These are phyloP conservation scores for Adelosebastes latens DNA, from an alignment of 2,797 vertebrate genomes.

Conservation along the genomic window DNA sequence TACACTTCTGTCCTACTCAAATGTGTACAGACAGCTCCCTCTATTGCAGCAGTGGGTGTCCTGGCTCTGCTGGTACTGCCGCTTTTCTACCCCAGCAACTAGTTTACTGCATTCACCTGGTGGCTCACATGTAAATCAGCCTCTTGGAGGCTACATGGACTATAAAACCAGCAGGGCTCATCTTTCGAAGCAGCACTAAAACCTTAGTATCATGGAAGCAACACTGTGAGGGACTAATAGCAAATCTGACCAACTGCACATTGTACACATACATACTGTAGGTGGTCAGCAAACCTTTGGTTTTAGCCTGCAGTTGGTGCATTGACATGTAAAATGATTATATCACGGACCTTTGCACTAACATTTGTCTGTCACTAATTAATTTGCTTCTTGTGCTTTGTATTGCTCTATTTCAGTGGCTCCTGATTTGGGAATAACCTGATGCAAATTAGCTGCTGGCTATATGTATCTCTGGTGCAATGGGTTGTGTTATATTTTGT, in stretches of 20 bases:
- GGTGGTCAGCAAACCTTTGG: background rate
- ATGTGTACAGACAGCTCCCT: background rate
- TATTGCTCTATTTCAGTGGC: background rate
- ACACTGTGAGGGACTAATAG: background rate
- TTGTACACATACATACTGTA: background rate
- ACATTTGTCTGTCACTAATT: background rate
- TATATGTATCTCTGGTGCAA: background rate
- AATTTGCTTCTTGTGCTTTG: background rate
- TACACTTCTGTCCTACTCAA: background rate
- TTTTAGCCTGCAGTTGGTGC: background rate
- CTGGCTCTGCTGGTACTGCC: background rate
- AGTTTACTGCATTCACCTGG: background rate
- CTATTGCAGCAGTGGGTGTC: background rate
- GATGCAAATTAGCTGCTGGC: background rate
- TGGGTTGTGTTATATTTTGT: constrained; percentile 8
- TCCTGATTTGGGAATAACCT: constrained; percentile 2
- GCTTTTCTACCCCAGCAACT: background rate
- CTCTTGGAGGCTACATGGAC: background rate
- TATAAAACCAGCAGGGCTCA: background rate
- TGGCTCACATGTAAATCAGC: constrained; percentile 6
- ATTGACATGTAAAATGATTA: background rate
- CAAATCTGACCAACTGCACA: background rate
- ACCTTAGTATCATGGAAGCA: background rate
- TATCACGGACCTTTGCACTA: background rate
- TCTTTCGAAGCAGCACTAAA: background rate